Evolutionary conservation across 2,888 invertebrate species (phyloP), one percentile per base, ranked within the genome.

Genomic region (Ormyrus nitidulus): DNA sequence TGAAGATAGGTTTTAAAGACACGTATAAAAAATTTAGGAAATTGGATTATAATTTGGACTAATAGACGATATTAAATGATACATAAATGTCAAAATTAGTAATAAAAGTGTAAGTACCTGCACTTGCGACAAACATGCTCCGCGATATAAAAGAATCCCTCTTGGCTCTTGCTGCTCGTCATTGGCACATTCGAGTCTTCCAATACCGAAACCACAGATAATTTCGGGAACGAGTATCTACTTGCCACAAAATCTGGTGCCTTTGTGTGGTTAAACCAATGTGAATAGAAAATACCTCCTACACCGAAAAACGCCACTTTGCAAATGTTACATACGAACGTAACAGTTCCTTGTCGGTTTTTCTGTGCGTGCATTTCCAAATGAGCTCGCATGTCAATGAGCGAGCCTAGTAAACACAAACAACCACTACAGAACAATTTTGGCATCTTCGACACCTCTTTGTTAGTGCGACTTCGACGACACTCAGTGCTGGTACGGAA

Each of bases 241-340:
- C 86, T 87, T 0, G 88, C 87, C 0, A 87, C 77, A 70, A 88
- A 90, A 19, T 82, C 84, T 0, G 85, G 70, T 62, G 89, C 83
- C 44, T 85, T 88, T 8, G 80, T 74, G 49, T 90, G 90, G 51
- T 84, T 84, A 11, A 82, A 83, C 87, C 89, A 90, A 64, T 90
- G 90, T 2, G 81, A 83, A 13, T 85, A 86, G 65, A 90, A 90
- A 0, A 87, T 72, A 0, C 81, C 79, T 0, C 90, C 89, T 13
- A 86, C 83, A 5, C 88, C 87, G 44, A 86, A 84, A 58, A 90
- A 90, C 0, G 88, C 81, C 0, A 90, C 85, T 44, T 87, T 86
- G 51, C 90, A 90, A 6, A 90, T 87, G 51, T 89, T 88, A 58
- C 90, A 90, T 2, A 86, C 81, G 53, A 88, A 87, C 0, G 85